Evolutionary conservation across 2,797 vertebrate species (phyloP).

Genomic region (Heterohyrax brucei): DNA sequence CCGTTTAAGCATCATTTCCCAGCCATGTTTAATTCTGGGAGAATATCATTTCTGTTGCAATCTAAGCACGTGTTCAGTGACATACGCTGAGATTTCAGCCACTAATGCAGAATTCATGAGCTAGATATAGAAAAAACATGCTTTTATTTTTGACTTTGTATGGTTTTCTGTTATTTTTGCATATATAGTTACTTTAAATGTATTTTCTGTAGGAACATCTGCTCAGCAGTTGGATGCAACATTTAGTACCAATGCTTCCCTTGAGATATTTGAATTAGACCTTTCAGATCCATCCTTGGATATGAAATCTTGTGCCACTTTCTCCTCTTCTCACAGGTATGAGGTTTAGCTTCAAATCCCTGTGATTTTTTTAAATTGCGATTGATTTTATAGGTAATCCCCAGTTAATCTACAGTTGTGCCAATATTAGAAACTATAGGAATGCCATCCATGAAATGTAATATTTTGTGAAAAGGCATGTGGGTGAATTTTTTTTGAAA

Average conservation of each 20-base stretch:
- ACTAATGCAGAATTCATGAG: background rate
- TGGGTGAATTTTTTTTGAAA: constrained; percentile 54
- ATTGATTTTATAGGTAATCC: constrained; percentile 24
- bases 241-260: constrained; percentile 97
- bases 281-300: constrained; percentile 95
- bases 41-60: constrained; percentile 6
- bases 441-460: constrained; percentile 32
- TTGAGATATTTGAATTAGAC: constrained; percentile 98
- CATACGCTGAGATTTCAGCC: background rate
- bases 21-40: background rate
- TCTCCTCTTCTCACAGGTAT: constrained; percentile 96
- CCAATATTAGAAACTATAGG: constrained; percentile 23
- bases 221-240: constrained; percentile 99
- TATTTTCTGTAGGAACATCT: constrained; percentile 94
- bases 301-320: constrained; percentile 97
- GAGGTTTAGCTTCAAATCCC: constrained; percentile 24
- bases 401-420: background rate
- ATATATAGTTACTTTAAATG: constrained; percentile 42
- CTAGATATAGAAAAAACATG: constrained; percentile 52
- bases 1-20: background rate
- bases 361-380: background rate
- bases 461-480: constrained; percentile 14
- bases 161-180: constrained; percentile 58
- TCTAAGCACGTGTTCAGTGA: background rate
- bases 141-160: constrained; percentile 27